Conservation (phyloP, 2,113 vertebrate genomes). For the Melanostigma gelatinosum region DNA sequence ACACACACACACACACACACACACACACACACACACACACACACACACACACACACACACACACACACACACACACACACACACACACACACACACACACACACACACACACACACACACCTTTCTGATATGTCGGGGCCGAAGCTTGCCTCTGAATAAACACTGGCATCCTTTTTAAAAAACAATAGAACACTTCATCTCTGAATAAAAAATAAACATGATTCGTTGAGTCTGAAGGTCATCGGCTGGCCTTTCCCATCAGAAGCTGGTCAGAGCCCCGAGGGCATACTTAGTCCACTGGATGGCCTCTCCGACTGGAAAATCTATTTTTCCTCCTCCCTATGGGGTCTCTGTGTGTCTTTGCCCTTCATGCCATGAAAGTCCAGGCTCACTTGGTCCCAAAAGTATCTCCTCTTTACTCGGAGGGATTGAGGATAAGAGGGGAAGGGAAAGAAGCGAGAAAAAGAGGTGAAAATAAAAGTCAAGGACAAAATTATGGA, state of each 20-base stretch:
- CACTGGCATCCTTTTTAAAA: not conserved
- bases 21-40: no score
- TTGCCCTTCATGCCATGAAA: slow-evolving; percentile 72
- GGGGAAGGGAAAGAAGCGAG: not conserved
- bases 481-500: not conserved
- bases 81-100: not conserved
- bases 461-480: slow-evolving; percentile 27
- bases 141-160: slow-evolving; percentile 2
- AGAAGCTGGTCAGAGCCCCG: slow-evolving; percentile 39
- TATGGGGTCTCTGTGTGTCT: slow-evolving; percentile 18
- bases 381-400: slow-evolving; percentile 47
- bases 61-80: no score
- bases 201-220: slow-evolving; percentile 10
- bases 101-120: slow-evolving; percentile 4
- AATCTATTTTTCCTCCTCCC: slow-evolving; percentile 76
- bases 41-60: no score
- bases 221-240: slow-evolving; percentile 50
- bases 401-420: slow-evolving; percentile 15
- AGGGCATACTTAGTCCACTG: slow-evolving; percentile 60
- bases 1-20: no score
- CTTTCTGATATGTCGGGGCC: not conserved
- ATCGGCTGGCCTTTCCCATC: slow-evolving; percentile 47
- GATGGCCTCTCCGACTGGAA: slow-evolving; percentile 63
- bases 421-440: not conserved
- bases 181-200: not conserved